Base-by-base conservation (phyloP, 1,140 invertebrate genomes). In the Heterodera carotae region DNA sequence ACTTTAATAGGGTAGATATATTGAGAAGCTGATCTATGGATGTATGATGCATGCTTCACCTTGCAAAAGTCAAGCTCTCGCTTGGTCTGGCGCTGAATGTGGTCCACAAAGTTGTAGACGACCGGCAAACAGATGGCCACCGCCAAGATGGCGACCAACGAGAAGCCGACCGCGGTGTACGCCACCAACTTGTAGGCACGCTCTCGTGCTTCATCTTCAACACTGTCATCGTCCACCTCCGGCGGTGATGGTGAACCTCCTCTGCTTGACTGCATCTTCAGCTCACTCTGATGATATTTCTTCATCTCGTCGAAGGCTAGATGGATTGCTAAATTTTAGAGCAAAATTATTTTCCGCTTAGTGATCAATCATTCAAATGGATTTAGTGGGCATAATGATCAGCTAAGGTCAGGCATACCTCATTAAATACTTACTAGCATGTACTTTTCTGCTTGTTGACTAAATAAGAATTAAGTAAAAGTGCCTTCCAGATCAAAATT, bases 91-190 rank as follows among this genome's bases (percentile, higher is more conserved):
- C 82, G 85, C 74, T 87, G 86, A 62, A 87, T 80, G 67, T 85
- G 82, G 62, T 86, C 81, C 25, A 87, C 84, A 76, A 88, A 87
- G 71, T 88, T 87, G 81, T 88, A 88, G 27, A 87, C 82, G 31
- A 88, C 86, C 15, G 85, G 85, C 27, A 86, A 83, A 67, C 85
- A 87, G 33, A 85, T 73, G 69, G 74, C 18, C 60, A 86, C 82
- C 1, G 82, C 79, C 31, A 84, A 59, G 70, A 86, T 83, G 69
- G 85, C 86, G 25, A 87, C 39, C 25, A 87, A 48, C 2, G 86
- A 88, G 69, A 87, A 88, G 22, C 76, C 82, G 69, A 87, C 85
- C 53, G 85, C 86, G 5, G 83, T 72, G 59, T 84, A 87, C 27
- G 85, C 82, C 22, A 87, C 85, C 43, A 86, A 75, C 69, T 87